Conservation (phyloP, 2,888 invertebrate species). For the Mantis religiosa region DNA sequence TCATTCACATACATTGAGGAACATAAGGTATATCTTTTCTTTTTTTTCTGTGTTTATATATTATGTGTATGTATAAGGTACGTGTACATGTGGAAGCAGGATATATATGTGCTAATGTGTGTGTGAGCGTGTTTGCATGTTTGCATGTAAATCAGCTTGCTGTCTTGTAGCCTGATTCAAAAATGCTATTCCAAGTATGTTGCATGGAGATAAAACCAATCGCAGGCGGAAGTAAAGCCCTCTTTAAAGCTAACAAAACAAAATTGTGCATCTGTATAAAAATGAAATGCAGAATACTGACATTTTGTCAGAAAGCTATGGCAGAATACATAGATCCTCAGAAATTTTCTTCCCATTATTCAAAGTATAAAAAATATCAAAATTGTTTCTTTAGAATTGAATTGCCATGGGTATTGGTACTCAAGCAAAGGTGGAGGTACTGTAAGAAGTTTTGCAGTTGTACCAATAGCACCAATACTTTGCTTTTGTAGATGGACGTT, state of each 20-base stretch:
- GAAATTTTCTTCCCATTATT: not conserved
- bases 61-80: not conserved
- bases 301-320: not conserved
- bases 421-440: not conserved
- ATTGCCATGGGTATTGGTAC: not conserved
- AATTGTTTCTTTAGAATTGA: no score
- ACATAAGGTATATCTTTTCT: not conserved
- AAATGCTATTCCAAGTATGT: not conserved
- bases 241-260: not conserved
- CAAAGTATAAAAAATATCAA: no score
- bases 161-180: not conserved
- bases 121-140: not conserved
- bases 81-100: not conserved
- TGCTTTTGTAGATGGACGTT: slow-evolving; percentile 37
- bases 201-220: not conserved
- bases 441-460: not conserved
- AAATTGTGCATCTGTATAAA: not conserved
- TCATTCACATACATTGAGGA: no score
- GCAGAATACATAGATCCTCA: not conserved
- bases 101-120: not conserved
- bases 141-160: not conserved
- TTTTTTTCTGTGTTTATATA: not conserved
- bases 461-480: not conserved
- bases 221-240: not conserved
- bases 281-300: not conserved